Evolutionary conservation across 2,888 invertebrate species (phyloP).

Genomic region (Lithophane semibrunnea): DNA sequence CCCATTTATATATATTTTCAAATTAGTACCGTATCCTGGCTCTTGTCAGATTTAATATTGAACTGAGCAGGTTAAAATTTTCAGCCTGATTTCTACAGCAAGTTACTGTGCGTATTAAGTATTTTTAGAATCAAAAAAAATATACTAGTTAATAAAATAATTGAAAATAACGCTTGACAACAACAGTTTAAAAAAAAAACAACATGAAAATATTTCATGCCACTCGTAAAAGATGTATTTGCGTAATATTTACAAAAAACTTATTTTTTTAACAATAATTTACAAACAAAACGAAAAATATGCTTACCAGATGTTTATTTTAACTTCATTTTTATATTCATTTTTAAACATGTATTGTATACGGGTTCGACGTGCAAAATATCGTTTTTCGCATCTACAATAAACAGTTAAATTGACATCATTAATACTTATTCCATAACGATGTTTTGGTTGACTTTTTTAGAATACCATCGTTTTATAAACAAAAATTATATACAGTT

Average conservation of each 20-base stretch:
- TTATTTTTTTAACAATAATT: slow-evolving; percentile 35
- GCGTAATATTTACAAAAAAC: slow-evolving; percentile 53
- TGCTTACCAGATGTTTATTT: slow-evolving; percentile 9
- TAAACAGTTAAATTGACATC: slow-evolving; percentile 45
- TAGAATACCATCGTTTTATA: neutral
- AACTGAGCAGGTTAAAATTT: neutral
- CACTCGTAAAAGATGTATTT: slow-evolving; percentile 3
- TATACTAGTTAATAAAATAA: slow-evolving; percentile 19
- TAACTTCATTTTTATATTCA: slow-evolving; percentile 9
- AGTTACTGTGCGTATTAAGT: slow-evolving; percentile 43
- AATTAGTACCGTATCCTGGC: neutral
- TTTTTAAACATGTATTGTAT: slow-evolving; percentile 33
- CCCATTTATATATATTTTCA: neutral
- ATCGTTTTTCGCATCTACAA: slow-evolving; percentile 35
- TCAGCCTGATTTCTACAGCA: slow-evolving; percentile 27
- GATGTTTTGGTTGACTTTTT: slow-evolving; percentile 39
- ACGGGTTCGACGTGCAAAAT: slow-evolving; percentile 53
- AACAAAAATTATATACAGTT: slow-evolving; percentile 27
- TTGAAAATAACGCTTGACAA: slow-evolving; percentile 1
- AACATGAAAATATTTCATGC: neutral
- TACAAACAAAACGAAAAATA: slow-evolving; percentile 45
- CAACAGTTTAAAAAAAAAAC: slow-evolving; percentile 10
- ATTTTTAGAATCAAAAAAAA: slow-evolving; percentile 31
- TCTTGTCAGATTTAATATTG: neutral
- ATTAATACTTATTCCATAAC: slow-evolving; percentile 29